These are phyloP conservation scores for Arenaria interpres DNA, from an alignment of 2,113 vertebrate genomes.

Conservation along the genomic window DNA sequence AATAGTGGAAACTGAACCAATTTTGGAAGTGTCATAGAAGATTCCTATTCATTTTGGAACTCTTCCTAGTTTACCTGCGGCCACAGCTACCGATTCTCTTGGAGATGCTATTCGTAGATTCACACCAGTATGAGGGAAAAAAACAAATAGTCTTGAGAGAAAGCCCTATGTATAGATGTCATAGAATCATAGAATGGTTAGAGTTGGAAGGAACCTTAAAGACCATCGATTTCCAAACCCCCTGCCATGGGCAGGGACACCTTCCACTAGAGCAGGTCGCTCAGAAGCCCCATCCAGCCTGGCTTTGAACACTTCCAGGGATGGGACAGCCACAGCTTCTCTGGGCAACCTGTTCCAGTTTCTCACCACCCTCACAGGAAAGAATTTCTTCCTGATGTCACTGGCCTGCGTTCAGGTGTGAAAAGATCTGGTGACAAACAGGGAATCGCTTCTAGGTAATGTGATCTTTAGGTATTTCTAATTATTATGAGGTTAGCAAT, in stretches of 20 bases:
- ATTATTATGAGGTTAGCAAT: background rate
- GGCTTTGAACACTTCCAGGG: too few relatives aligned
- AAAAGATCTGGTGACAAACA: background rate
- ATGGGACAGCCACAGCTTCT: too few relatives aligned
- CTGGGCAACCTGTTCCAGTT: too few relatives aligned
- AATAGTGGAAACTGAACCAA: background rate
- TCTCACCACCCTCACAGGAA: too few relatives aligned
- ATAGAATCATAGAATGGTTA: too few relatives aligned
- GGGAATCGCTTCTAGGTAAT: fast-evolving
- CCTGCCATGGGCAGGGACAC: too few relatives aligned
- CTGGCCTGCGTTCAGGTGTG: background rate
- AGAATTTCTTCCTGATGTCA: too few relatives aligned
- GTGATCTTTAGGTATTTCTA: background rate
- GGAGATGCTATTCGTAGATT: background rate
- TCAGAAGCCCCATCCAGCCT: too few relatives aligned
- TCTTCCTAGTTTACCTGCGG: background rate
- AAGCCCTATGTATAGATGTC: background rate
- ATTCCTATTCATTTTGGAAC: background rate
- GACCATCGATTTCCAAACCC: too few relatives aligned
- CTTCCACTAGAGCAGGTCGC: too few relatives aligned
- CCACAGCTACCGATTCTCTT: background rate
- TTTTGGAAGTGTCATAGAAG: background rate
- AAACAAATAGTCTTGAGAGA: background rate
- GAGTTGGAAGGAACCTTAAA: too few relatives aligned
- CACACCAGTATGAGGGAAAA: background rate